Base-by-base conservation (phyloP, 1,140 invertebrate species). In the Drosophila pseudoananassae region DNA sequence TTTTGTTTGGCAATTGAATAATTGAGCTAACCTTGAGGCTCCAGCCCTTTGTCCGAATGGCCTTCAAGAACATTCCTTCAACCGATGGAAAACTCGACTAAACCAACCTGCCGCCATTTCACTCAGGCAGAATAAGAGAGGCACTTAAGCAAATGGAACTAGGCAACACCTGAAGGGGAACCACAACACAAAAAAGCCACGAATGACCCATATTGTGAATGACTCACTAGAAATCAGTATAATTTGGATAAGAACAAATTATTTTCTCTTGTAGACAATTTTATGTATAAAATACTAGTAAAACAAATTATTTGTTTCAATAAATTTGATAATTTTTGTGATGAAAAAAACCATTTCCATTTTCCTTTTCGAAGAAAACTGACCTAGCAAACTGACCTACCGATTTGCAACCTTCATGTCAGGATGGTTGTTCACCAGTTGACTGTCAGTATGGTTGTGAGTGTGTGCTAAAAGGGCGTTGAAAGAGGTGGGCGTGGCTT, bases 31-130 rank as follows among this genome's bases (percentile, higher is more conserved):
- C 82, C 82, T 66, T 88, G 61, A 74, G 82, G 47, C 68, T 64
- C 27, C 74, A 76, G 56, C 72, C 66, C 38, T 59, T 66, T 61
- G 60, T 83, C 56, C 76, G 75, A 69, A 58, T 49, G 52, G 55
- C 58, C 59, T 52, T 68, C 17, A 88, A 70, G 79, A 87, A 88
- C 83, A 87, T 87, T 36, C 54, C 84, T 66, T 40, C 51, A 49
- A 63, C 52, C 82, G 65, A 82, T 65, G 52, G 51, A 51, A 78
- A 88, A 87, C 29, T 27, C 27, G 77, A 87, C 82, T 87, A 74
- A 87, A 47, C 1, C 31, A 23, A 14, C 31, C 29, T 25, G 33
- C 12, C n/a, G 14, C 17, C 15, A 27, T 51, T 31, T 46, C 46
- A 38, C 47, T 52, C 17, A 61, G 36, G 47, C 27, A 31, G 33